These are phyloP conservation scores for Pygoscelis antarcticus DNA, from an alignment of 2,113 vertebrate genomes.

Conservation along the genomic window DNA sequence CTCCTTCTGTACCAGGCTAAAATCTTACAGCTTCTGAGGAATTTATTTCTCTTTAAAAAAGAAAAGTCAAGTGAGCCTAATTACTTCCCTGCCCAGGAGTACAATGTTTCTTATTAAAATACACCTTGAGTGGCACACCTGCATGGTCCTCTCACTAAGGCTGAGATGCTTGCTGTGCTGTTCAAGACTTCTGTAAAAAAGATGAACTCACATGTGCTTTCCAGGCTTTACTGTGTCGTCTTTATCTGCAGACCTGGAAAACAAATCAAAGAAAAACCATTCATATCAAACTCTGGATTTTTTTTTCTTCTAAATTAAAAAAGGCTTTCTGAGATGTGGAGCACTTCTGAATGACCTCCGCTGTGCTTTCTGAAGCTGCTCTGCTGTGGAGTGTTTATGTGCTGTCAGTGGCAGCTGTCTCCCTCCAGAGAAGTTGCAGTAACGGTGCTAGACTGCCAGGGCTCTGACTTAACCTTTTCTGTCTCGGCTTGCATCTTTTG, in stretches of 20 bases:
- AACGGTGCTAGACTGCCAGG: not conserved
- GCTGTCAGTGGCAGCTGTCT: slow-evolving; percentile 1
- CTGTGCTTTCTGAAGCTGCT: slow-evolving; percentile 10
- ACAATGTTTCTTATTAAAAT: not conserved
- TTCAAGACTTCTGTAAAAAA: not conserved
- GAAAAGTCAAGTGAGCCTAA: not conserved
- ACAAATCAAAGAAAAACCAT: slow-evolving; percentile 26
- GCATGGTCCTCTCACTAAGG: not conserved
- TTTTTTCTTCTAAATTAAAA: slow-evolving; percentile 31
- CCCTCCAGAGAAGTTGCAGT: not conserved
- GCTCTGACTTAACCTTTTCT: not conserved
- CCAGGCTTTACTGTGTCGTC: not conserved
- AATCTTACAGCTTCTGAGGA: not conserved
- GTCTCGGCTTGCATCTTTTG: not conserved
- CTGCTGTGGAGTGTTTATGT: not conserved
- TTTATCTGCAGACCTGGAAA: slow-evolving; percentile 6
- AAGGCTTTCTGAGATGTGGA: not conserved
- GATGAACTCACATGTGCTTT: not conserved
- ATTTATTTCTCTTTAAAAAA: not conserved
- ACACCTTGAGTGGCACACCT: not conserved
- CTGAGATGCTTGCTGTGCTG: not conserved
- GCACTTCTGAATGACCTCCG: slow-evolving; percentile 2
- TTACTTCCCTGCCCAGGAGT: not conserved
- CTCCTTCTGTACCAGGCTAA: not conserved
- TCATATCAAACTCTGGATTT: not conserved